Conservation (phyloP, 2,888 invertebrate genomes). For the Hypselothyrea guttata region DNA sequence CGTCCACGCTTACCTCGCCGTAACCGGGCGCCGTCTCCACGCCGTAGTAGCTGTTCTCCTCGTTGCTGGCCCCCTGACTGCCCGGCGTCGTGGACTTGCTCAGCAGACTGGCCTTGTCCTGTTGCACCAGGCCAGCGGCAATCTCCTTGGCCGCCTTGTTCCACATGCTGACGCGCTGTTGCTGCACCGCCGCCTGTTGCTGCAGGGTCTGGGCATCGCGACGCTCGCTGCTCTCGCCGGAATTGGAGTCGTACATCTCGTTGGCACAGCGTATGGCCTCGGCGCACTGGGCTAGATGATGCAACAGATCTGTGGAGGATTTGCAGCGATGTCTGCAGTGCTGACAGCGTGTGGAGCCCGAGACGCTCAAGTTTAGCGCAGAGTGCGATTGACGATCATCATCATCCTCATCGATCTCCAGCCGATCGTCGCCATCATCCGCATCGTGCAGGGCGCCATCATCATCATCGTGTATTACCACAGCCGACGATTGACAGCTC, state of each 20-base stretch:
- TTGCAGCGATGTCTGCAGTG: conserved; percentile 94
- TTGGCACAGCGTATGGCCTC: conserved; percentile 83
- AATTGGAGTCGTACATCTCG: conserved; percentile 81
- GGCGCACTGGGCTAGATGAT: conserved; percentile 89
- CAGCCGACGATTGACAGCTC: conserved; percentile 83
- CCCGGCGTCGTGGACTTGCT: conserved; percentile 56
- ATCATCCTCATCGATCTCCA: conserved; percentile 79
- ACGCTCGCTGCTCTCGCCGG: conserved; percentile 78
- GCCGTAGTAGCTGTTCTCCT: conserved; percentile 83
- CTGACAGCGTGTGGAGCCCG: conserved; percentile 90
- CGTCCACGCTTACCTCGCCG: conserved; percentile 81
- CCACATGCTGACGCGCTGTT: conserved; percentile 92
- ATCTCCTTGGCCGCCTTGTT: conserved; percentile 85
- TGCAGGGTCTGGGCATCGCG: conserved; percentile 62
- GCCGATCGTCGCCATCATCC: conserved; percentile 73
- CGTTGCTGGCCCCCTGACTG: conserved; percentile 65
- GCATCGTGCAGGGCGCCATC: conserved; percentile 71
- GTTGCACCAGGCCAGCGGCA: conserved; percentile 49
- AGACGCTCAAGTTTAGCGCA: conserved; percentile 82
- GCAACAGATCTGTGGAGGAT: conserved; percentile 89
- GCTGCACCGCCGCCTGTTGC: conserved; percentile 83
- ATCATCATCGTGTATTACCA: conserved; percentile 63
- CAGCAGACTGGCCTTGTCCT: conserved; percentile 43
- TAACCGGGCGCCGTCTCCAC: conserved; percentile 83
- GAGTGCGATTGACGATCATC: conserved; percentile 81